Evolutionary conservation across 1,140 invertebrate genomes (phyloP), one percentile per base, ranked within the genome.

Genomic region (Solenopsis invicta): DNA sequence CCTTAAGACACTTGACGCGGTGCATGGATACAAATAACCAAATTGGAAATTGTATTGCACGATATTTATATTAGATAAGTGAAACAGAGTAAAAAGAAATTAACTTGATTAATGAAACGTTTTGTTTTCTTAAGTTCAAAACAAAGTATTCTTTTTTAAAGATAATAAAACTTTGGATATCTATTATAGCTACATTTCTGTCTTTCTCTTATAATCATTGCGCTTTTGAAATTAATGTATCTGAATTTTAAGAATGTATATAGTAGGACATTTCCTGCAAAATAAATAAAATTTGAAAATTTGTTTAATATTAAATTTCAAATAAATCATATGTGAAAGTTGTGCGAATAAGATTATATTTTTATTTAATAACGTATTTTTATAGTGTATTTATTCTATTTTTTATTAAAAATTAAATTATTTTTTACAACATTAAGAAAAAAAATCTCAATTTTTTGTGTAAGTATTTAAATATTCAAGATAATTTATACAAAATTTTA

Each of bases 11-110:
- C 16, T 59, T 12, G 18, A n/a, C 54, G 13, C 50, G n/a, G 12
- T 29, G 29, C 29, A 29, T 2, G 29, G 4, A 37, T 37, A 18
- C 12, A 8, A 21, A 54, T 67, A 48, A 86, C 9, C n/a, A 48
- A 82, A 41, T 37, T 45, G 45, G 34, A 84, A 74, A 84, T 84
- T 10, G 8, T 21, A n/a, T 41, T 10, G 13, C 24, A 8, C 4
- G 18, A 71, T 45, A 80, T 54, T 80, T 12, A 4, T 10, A 18
- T 48, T 5, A 3, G 29, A n/a, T 16, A 61, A 13, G 9, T 18
- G 12, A 78, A 76, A 48, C 12, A 13, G 29, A 75, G 8, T 45
- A 1, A 21, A 13, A 1, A 13, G 34, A 16, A 48, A 66, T 16
- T 9, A 8, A 12, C 52, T 45, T 45, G 34, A 50, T 37, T 52